phyloP scores from a whole-genome alignment of 2,888 invertebrate genomes.

The Acanthosepion pharaonis region DNA sequence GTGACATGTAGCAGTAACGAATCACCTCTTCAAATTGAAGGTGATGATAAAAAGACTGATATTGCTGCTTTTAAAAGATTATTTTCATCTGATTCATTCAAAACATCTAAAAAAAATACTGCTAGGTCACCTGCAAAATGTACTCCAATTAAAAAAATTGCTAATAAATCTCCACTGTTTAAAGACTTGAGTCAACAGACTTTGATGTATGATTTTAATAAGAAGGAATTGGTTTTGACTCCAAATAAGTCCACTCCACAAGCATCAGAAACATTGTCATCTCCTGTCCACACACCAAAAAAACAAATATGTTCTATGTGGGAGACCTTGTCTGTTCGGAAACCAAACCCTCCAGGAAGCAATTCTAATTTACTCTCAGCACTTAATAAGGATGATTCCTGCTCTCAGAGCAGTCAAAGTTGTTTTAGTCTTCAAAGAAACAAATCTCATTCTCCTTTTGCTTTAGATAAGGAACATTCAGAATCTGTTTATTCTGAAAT shows the following conservation, averaged over 20 bases:
- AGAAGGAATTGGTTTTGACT: not conserved
- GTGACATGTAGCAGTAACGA: not conserved
- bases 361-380: not conserved
- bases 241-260: not conserved
- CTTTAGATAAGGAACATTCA: not conserved
- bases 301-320: not conserved
- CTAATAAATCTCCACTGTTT: not conserved
- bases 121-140: not conserved
- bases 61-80: not conserved
- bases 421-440: not conserved
- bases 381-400: not conserved
- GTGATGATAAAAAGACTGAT: not conserved
- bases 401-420: not conserved
- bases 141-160: not conserved
- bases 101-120: not conserved
- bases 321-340: not conserved
- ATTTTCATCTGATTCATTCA: not conserved
- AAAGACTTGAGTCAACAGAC: not conserved
- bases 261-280: not conserved
- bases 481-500: not conserved
- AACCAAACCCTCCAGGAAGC: not conserved
- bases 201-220: not conserved
- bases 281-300: not conserved
- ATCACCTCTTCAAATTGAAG: not conserved
- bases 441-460: not conserved